Conservation (phyloP, 2,888 invertebrate species). For the Leptodirus hochenwartii region DNA sequence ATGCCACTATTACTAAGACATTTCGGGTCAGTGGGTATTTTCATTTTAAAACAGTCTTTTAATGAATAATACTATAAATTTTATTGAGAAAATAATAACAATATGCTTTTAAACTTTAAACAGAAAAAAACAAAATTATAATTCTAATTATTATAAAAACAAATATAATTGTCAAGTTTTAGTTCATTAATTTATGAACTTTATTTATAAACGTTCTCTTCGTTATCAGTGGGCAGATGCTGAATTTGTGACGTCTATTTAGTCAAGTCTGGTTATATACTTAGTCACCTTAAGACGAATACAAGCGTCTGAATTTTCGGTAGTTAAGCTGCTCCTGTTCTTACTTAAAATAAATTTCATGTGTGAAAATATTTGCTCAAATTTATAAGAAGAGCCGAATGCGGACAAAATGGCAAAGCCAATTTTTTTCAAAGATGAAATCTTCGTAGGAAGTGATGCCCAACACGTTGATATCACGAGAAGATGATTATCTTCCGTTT, state of each 20-base stretch:
- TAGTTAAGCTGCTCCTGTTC: slow-evolving; percentile 11
- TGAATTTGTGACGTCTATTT: slow-evolving; percentile 11
- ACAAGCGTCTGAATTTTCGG: slow-evolving; percentile 12
- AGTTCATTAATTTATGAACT: slow-evolving; percentile 6
- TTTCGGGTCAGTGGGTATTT: slow-evolving; percentile 7
- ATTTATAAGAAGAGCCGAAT: slow-evolving; percentile 13
- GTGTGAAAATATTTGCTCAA: slow-evolving; percentile 13
- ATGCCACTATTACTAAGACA: slow-evolving; percentile 4
- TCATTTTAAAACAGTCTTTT: slow-evolving; percentile 5
- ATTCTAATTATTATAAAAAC: no score
- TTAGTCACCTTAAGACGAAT: slow-evolving; percentile 11
- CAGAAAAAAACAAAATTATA: no score
- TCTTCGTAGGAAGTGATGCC: slow-evolving; percentile 13
- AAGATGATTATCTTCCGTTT: slow-evolving; percentile 10
- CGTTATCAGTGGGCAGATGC: slow-evolving; percentile 7
- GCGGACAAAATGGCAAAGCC: slow-evolving; percentile 12
- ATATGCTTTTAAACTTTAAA: slow-evolving; percentile 5
- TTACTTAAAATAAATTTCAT: slow-evolving; percentile 13
- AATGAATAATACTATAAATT: slow-evolving; percentile 4
- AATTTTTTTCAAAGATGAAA: slow-evolving; percentile 13
- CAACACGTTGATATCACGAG: slow-evolving; percentile 12
- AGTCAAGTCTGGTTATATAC: slow-evolving; percentile 9
- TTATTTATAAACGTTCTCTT: slow-evolving; percentile 9
- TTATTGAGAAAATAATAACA: slow-evolving; percentile 4
- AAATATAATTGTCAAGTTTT: slow-evolving; percentile 4